Evolutionary conservation across 2,113 vertebrate genomes (phyloP), one percentile per base, ranked within the genome.

Genomic region (Thalassoma bifasciatum): DNA sequence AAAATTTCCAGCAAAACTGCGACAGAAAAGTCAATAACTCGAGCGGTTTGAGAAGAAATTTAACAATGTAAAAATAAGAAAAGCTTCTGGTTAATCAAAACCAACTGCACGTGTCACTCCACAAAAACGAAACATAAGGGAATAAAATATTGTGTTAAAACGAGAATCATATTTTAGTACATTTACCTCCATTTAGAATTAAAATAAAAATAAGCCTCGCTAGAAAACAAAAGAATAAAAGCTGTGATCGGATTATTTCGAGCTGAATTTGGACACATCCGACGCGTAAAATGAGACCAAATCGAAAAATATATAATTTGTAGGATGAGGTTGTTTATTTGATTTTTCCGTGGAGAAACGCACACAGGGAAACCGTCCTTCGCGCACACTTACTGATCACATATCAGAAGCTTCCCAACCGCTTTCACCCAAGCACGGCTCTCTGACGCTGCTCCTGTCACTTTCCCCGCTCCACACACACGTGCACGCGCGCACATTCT

Each of bases 361-460:
- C 47, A 36, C 54, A 19, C 30, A 19, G 13, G 10, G 30, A 30
- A 4, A 30, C 30, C 30, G 3, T 30, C 30, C 30, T 6, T 30
- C 30, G 30, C 30, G 30, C 30, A 8, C 16, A 16, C 47, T 11
- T 37, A 9, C 10, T 58, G 14, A 46, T 75, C 42, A 60, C 59
- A 54, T 72, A 30, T 72, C 67, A 61, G 14, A 62, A 19, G 26
- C 49, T 51, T 42, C 54, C 50, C 54, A 49, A 21, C 19, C 36
- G 49, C 21, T 66, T 56, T 56, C 4, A 56, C 36, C 50, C 59
- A 49, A 49, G 16, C 49, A 8, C 61, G 4, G 42, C 44, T 42
- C 50, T 37, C n/a, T 23, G 21, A 40, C 38, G 51, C 71, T 66
- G n/a, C 66, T 21, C 24, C 74, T 51, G 57, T 34, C 74, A 67